Conservation (phyloP, 2,888 invertebrate genomes). For the Spatulosminthurus flaviceps region DNA sequence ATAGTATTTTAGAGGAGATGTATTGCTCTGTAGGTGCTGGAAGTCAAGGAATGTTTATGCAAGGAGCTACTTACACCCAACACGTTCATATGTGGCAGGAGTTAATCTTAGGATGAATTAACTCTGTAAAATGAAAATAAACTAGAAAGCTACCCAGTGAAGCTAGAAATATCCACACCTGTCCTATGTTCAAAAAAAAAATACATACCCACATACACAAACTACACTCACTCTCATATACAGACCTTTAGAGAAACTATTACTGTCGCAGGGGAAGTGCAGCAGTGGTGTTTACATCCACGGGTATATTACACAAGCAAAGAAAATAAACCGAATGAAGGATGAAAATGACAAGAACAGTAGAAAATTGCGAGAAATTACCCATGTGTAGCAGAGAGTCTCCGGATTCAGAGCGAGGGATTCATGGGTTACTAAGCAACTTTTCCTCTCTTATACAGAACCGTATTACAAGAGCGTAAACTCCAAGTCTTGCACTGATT, state of each 20-base stretch:
- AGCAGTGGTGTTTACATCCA: not conserved
- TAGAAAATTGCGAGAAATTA: not conserved
- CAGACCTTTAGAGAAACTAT: no score
- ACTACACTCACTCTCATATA: no score
- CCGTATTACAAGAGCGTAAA: not conserved
- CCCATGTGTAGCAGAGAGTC: not conserved
- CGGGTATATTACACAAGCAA: not conserved
- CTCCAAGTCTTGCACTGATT: not conserved
- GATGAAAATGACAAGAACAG: conserved; percentile 13
- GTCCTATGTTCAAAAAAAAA: no score
- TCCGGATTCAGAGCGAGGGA: not conserved
- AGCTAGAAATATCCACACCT: conserved; percentile 20
- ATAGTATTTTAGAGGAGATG: no score
- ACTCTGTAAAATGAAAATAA: conserved; percentile 43
- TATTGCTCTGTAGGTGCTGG: no score
- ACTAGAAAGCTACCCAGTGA: conserved; percentile 37
- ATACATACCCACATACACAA: no score
- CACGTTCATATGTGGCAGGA: conserved; percentile 9
- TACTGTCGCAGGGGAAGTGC: no score
- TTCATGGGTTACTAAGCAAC: not conserved
- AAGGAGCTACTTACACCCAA: not conserved
- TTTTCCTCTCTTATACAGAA: not conserved
- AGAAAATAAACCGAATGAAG: conserved; percentile 14
- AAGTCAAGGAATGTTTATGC: not conserved
- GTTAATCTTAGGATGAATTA: conserved; percentile 25